A percentile compares a stretch with the other conserved stretches of the same genome.
phyloP scores from a whole-genome alignment of 2,888 invertebrate species.

The Hypsopygia costalis region DNA sequence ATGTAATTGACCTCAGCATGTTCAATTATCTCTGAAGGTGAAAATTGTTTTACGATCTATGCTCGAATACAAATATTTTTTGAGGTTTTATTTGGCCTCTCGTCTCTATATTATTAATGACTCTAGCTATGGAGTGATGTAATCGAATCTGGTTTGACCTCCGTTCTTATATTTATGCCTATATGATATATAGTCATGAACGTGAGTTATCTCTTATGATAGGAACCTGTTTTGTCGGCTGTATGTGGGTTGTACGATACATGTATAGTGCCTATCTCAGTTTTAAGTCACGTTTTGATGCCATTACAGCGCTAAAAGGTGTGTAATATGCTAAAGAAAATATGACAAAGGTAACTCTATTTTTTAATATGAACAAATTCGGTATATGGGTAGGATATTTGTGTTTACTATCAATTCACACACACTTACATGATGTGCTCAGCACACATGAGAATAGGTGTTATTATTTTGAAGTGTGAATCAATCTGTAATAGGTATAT shows the following conservation, averaged over 20 bases:
- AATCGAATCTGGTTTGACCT: slow-evolving; percentile 45
- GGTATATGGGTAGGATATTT: too few relatives aligned
- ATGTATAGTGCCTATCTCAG: background rate
- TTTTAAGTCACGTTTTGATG: slow-evolving; percentile 3
- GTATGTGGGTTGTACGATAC: slow-evolving; percentile 25
- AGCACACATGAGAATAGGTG: too few relatives aligned
- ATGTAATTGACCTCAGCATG: slow-evolving; percentile 11
- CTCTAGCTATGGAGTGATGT: slow-evolving; percentile 35
- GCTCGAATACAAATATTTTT: slow-evolving; percentile 8
- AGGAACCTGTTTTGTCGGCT: slow-evolving; percentile 47
- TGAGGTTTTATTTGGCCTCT: slow-evolving; percentile 11
- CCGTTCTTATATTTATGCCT: slow-evolving; percentile 26
- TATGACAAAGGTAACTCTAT: too few relatives aligned
- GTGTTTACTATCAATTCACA: too few relatives aligned
- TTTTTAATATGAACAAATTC: too few relatives aligned
- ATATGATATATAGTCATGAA: background rate
- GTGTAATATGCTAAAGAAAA: too few relatives aligned
- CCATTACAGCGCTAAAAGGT: background rate
- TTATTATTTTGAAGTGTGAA: too few relatives aligned
- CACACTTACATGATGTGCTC: too few relatives aligned
- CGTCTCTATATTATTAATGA: slow-evolving; percentile 7
- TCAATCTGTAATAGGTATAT: too few relatives aligned
- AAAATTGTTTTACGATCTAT: background rate
- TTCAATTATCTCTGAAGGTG: slow-evolving; percentile 12
- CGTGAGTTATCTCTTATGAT: slow-evolving; percentile 40